Conservation (phyloP, 2,113 vertebrate genomes). For the Cyanoramphus novaezelandiae region DNA sequence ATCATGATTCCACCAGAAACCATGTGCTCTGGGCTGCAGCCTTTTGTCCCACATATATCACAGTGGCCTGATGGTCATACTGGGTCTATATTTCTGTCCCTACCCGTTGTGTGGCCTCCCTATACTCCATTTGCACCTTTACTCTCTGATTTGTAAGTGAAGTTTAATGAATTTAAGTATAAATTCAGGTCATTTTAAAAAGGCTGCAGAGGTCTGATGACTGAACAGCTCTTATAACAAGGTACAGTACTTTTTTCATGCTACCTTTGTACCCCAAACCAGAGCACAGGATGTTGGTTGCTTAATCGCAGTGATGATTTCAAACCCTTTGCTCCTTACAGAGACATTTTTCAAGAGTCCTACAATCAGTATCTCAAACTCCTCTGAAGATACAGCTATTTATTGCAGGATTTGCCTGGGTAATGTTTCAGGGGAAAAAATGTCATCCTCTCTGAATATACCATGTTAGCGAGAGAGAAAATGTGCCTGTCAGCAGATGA, state of each 20-base stretch:
- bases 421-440: constrained; percentile 43
- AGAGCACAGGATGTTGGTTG: neutral
- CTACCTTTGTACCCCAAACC: neutral
- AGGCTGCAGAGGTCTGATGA: neutral
- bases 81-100: neutral
- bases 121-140: neutral
- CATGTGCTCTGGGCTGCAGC: neutral
- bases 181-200: neutral
- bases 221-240: constrained; percentile 10
- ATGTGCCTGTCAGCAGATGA: constrained; percentile 7
- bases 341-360: constrained; percentile 55
- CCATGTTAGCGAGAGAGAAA: constrained; percentile 39
- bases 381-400: constrained; percentile 19
- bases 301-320: constrained; percentile 31
- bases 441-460: constrained; percentile 33
- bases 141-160: neutral
- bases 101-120: fast-evolving
- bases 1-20: neutral
- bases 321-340: constrained; percentile 19
- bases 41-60: neutral
- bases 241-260: neutral
- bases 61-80: neutral
- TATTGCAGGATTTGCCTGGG: constrained; percentile 38
- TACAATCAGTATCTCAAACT: constrained; percentile 51
- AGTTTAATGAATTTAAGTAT: neutral